Evolutionary conservation across 2,113 vertebrate genomes (phyloP).

Genomic region (Arizona elegans): DNA sequence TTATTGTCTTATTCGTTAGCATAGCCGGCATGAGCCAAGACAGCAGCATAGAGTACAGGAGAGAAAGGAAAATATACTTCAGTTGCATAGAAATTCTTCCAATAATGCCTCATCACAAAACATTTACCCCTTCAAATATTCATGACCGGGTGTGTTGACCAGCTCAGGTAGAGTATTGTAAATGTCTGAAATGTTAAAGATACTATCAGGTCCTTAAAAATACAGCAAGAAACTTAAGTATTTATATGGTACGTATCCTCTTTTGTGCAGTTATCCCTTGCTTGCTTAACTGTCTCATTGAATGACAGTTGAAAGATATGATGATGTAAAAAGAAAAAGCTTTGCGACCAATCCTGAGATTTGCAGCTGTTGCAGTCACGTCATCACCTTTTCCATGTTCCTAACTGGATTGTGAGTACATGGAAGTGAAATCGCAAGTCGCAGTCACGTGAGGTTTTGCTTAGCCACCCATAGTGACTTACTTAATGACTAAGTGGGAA

Average conservation of each 20-base stretch:
- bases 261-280: not conserved
- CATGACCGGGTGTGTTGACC: not conserved
- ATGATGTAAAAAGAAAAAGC: not conserved
- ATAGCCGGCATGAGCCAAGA: not conserved
- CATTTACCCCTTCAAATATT: not conserved
- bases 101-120: not conserved
- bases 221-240: not conserved
- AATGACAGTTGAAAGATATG: not conserved
- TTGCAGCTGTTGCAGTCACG: not conserved
- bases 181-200: not conserved
- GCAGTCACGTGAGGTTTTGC: not conserved
- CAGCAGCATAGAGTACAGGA: not conserved
- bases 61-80: not conserved
- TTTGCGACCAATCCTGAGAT: not conserved
- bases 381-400: not conserved
- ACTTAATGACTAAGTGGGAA: not conserved
- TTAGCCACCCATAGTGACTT: not conserved
- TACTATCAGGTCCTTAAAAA: not conserved
- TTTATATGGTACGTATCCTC: not conserved
- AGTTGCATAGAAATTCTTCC: not conserved
- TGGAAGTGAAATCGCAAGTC: not conserved
- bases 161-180: not conserved
- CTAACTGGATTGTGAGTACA: not conserved
- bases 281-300: not conserved
- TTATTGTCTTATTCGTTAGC: not conserved